A percentile compares a stretch with the other conserved stretches of the same genome.
Evolutionary conservation across 2,113 vertebrate species (phyloP).

Genomic region (Alectura lathami): DNA sequence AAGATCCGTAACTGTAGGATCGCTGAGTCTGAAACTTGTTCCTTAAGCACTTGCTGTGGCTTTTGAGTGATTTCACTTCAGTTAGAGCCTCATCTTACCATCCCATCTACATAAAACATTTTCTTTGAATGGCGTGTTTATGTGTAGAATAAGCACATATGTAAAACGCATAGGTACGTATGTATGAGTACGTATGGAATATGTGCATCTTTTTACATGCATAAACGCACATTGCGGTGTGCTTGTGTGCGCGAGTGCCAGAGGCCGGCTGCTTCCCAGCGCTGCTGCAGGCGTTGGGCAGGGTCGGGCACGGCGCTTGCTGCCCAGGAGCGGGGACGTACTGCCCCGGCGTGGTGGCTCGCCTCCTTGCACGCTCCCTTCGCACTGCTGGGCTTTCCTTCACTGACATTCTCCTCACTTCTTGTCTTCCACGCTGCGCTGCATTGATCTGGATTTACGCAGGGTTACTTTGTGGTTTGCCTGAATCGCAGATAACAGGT

Average conservation of each 20-base stretch:
- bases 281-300: not conserved
- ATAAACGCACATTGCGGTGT: not conserved
- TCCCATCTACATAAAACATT: not conserved
- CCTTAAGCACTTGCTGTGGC: not conserved
- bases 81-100: fast-evolving
- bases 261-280: not conserved
- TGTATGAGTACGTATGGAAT: not conserved
- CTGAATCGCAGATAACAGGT: not conserved
- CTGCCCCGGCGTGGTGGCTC: constrained; percentile 27
- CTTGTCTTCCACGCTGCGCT: not conserved
- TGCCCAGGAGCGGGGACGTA: not conserved
- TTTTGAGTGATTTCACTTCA: not conserved
- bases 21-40: not conserved
- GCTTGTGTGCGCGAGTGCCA: not conserved
- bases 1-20: fast-evolving
- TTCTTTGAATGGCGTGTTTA: not conserved
- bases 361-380: not conserved
- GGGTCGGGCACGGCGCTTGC: not conserved
- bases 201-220: not conserved
- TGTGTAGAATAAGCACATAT: fast-evolving
- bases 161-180: fast-evolving
- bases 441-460: fast-evolving
- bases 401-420: not conserved
- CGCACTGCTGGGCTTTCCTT: not conserved
- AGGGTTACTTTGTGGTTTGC: not conserved